Evolutionary conservation across 2,888 invertebrate species (phyloP), one percentile per base, ranked within the genome.

Genomic region (Ormyrus rosae): DNA sequence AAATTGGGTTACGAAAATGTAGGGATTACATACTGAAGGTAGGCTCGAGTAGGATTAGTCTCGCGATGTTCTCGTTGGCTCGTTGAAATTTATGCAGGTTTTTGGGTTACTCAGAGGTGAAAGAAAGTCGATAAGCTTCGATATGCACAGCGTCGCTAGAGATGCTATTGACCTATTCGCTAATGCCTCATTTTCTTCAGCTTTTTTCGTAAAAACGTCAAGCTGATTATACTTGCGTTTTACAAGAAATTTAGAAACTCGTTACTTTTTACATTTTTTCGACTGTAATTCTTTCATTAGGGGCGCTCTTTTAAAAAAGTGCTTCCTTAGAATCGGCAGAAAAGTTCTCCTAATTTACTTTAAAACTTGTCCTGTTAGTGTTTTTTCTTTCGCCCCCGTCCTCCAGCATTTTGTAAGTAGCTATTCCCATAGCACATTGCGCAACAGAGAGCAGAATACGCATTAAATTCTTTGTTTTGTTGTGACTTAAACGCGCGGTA

Each of bases 381-480:
- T 48, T 48, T 51, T 45, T 45, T 63, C 50, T 55, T 60, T 11
- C 65, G 9, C 53, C n/a, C 46, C 48, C 46, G 9, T 61, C 2
- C 34, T 45, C 11, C 61, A 45, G 48, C 61, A 78, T 78, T 78
- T 48, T 13, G 60, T 72, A 72, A 78, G 72, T 78, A 67, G 65
- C 53, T n/a, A 72, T 60, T 34, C n/a, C 46, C n/a, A 11, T 56
- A 34, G 34, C 34, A 56, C 34, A 56, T 4, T 6, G 11, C 34
- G 34, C 34, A 34, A 10, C 48, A 10, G 60, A 50, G 45, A 5
- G 19, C 65, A 13, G 68, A 78, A 78, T 78, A 48, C 78, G 67
- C 72, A 45, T 67, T 65, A 78, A 72, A 78, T 72, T 78, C 78
- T 72, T 78, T 78, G 78, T 78, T 78, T 78, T 71, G 65, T 61